A percentile compares a stretch with the other conserved stretches of the same genome.
phyloP scores from a whole-genome alignment of 2,888 invertebrate species.

The Thelaira solivaga region DNA sequence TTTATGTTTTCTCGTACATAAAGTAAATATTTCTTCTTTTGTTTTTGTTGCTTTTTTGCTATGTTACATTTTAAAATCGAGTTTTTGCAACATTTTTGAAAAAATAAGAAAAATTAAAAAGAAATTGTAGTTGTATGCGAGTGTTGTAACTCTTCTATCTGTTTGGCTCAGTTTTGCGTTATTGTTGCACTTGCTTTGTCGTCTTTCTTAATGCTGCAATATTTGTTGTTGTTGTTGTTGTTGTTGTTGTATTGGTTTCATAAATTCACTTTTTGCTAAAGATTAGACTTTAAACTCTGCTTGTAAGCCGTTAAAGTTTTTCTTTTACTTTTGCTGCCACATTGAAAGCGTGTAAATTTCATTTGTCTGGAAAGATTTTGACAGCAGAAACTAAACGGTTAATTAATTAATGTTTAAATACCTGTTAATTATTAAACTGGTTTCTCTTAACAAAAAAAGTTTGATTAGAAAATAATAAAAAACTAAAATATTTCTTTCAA shows the following conservation, averaged over 20 bases:
- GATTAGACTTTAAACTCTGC: slow-evolving; percentile 28
- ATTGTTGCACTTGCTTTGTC: slow-evolving; percentile 51
- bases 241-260: slow-evolving; percentile 1
- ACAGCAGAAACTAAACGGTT: slow-evolving; percentile 5
- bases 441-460: neutral
- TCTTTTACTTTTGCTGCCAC: neutral
- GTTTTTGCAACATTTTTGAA: slow-evolving; percentile 36
- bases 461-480: too few relatives aligned
- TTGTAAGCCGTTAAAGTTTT: slow-evolving; percentile 19
- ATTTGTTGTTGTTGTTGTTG: neutral
- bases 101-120: neutral
- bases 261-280: slow-evolving; percentile 28
- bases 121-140: slow-evolving; percentile 1
- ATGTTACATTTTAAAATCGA: slow-evolving; percentile 44
- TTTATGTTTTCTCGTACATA: slow-evolving; percentile 24
- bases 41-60: neutral
- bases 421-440: slow-evolving; percentile 16
- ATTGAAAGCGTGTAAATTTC: neutral
- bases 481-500: too few relatives aligned
- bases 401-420: slow-evolving; percentile 14
- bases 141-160: slow-evolving; percentile 26
- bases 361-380: slow-evolving; percentile 25
- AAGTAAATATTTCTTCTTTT: neutral
- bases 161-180: slow-evolving; percentile 35
- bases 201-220: slow-evolving; percentile 32